Evolutionary conservation across 2,888 invertebrate genomes (phyloP).

Genomic region (Gymnosoma rotundatum): DNA sequence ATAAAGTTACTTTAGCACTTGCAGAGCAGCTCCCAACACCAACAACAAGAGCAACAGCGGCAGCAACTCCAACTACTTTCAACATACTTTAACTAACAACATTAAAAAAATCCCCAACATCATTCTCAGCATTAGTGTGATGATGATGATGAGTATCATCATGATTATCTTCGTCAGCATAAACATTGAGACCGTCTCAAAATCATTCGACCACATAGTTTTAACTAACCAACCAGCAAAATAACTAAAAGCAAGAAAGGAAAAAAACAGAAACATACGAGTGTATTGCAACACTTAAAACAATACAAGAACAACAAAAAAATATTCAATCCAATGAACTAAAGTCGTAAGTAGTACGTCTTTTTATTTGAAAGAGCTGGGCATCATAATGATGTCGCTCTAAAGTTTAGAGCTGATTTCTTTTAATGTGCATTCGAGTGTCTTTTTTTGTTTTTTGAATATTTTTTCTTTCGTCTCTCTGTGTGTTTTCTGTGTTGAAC

Average conservation of each 20-base stretch:
- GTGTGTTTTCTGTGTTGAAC: background rate
- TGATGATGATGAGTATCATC: slow-evolving; percentile 5
- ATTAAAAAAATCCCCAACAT: slow-evolving; percentile 28
- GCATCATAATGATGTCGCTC: slow-evolving; percentile 46
- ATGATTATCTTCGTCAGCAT: slow-evolving; percentile 26
- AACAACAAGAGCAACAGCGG: background rate
- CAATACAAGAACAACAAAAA: background rate
- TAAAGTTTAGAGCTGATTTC: slow-evolving; percentile 36
- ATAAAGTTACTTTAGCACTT: slow-evolving; percentile 57
- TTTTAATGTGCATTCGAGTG: slow-evolving; percentile 26
- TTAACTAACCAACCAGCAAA: slow-evolving; percentile 58
- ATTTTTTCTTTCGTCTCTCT: background rate
- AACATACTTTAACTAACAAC: slow-evolving; percentile 19
- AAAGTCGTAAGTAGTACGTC: background rate
- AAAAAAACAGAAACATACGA: background rate
- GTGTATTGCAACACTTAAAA: slow-evolving; percentile 2
- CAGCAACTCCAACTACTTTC: background rate
- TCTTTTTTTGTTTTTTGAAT: background rate
- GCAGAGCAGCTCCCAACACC: slow-evolving; percentile 1
- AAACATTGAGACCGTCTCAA: slow-evolving; percentile 46
- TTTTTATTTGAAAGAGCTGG: background rate
- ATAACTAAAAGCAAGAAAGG: slow-evolving; percentile 4
- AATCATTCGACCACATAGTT: slow-evolving; percentile 62
- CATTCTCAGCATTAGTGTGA: background rate
- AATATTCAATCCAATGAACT: slow-evolving; percentile 24